phyloP scores from a whole-genome alignment of 2,888 invertebrate genomes.

The Mesorhabditis belari region DNA sequence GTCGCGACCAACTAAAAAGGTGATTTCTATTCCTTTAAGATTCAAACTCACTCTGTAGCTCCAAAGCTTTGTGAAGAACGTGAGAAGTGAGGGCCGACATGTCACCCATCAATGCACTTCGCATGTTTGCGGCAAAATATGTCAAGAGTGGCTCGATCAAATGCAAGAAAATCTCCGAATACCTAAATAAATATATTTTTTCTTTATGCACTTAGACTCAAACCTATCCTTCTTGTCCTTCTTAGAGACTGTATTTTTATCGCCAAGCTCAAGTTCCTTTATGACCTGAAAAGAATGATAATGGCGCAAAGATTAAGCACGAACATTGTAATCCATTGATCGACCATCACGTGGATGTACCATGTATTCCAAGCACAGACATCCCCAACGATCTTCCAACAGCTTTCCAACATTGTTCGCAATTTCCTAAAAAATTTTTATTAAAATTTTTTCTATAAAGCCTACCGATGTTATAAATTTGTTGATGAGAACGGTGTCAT shows the following conservation, averaged over 20 bases:
- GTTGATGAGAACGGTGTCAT: constrained; percentile 82
- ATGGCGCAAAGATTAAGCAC: not conserved
- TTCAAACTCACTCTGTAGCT: constrained; percentile 12
- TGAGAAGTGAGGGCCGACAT: constrained; percentile 10
- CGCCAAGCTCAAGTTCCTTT: constrained; percentile 13
- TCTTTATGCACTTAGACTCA: not conserved
- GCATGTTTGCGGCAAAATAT: constrained; percentile 46
- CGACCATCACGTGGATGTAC: constrained; percentile 73
- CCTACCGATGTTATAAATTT: constrained; percentile 64
- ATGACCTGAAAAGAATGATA: constrained; percentile 17
- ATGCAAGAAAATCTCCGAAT: constrained; percentile 36
- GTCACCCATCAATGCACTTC: constrained; percentile 36
- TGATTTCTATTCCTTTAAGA: not conserved
- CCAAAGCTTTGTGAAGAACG: constrained; percentile 24
- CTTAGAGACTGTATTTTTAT: constrained; percentile 25
- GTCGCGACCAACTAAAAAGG: constrained; percentile 28
- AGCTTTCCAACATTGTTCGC: constrained; percentile 42
- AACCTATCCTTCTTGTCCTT: constrained; percentile 16
- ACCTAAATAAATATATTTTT: constrained; percentile 10
- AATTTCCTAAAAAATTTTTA: constrained; percentile 35
- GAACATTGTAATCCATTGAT: constrained; percentile 74
- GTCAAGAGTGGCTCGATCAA: constrained; percentile 34
- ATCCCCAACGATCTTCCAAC: constrained; percentile 71
- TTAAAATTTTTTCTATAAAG: constrained; percentile 2
- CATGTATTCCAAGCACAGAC: constrained; percentile 75